These are phyloP conservation scores for Xenus cinereus DNA, from an alignment of 2,113 vertebrate species.

Conservation along the genomic window DNA sequence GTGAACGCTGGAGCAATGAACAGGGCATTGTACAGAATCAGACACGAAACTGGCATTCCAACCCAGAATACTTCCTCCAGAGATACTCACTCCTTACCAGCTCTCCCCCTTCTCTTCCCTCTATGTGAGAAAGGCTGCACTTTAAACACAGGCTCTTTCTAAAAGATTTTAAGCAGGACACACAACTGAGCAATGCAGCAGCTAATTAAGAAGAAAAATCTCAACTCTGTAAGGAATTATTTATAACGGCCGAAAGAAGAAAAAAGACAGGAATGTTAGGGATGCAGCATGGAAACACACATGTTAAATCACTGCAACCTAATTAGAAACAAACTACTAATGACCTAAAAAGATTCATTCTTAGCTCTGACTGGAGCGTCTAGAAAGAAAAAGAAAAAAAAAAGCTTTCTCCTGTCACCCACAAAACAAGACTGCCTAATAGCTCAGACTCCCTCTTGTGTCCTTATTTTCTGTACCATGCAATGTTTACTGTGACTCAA, in stretches of 20 bases:
- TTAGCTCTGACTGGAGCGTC: slow-evolving; percentile 23
- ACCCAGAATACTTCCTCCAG: not conserved
- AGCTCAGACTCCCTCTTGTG: slow-evolving; percentile 38
- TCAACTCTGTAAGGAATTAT: not conserved
- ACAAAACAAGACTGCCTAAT: not conserved
- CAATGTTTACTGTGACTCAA: slow-evolving; percentile 1
- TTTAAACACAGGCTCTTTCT: not conserved
- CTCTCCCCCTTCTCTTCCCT: not conserved
- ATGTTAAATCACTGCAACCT: slow-evolving; percentile 1
- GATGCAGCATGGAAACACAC: not conserved
- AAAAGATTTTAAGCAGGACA: not conserved
- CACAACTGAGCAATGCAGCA: not conserved
- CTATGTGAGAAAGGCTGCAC: not conserved
- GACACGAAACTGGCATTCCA: not conserved
- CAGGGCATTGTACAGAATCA: not conserved
- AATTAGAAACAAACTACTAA: slow-evolving; percentile 7
- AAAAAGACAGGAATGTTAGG: not conserved
- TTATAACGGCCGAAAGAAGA: not conserved
- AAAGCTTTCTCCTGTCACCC: not conserved
- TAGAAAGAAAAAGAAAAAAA: not conserved
- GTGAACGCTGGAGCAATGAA: not conserved
- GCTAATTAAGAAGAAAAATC: slow-evolving; percentile 25
- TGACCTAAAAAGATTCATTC: slow-evolving; percentile 13
- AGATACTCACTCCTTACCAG: not conserved
- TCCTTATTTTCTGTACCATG: not conserved